A percentile compares a stretch with the other conserved stretches of the same genome.
Evolutionary conservation across 2,797 vertebrate species (phyloP).

Genomic region (Sciurus carolinensis): DNA sequence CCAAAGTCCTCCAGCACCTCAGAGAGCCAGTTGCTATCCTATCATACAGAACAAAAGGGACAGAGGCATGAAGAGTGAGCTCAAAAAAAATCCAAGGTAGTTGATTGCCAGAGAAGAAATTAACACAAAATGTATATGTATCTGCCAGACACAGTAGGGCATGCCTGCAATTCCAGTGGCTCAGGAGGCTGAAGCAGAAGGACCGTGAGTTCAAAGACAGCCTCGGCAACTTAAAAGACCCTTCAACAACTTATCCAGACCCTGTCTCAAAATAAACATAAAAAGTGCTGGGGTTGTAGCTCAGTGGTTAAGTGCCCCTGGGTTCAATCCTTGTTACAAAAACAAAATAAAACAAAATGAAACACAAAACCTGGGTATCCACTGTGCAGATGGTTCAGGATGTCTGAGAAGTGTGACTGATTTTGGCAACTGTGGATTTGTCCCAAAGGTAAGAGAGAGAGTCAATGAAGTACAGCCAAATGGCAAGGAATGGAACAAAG

Average conservation of each 20-base stretch:
- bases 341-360: too few species aligned
- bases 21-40: neutral
- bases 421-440: constrained; percentile 9
- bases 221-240: too few species aligned
- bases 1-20: accelerated
- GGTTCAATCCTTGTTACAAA: too few species aligned
- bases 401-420: neutral
- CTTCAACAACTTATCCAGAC: too few species aligned
- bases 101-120: neutral
- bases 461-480: neutral
- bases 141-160: neutral
- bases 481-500: neutral
- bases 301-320: too few species aligned
- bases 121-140: neutral
- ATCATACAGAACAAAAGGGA: neutral
- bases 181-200: too few species aligned
- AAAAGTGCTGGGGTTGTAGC: too few species aligned
- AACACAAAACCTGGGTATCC: neutral
- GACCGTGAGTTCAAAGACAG: too few species aligned
- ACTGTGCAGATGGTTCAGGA: neutral
- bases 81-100: neutral
- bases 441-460: neutral
- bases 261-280: too few species aligned
- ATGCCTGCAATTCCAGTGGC: too few species aligned
- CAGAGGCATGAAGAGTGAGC: neutral